Base-by-base conservation (phyloP, 1,140 invertebrate species). In the Trissolcus basalis region DNA sequence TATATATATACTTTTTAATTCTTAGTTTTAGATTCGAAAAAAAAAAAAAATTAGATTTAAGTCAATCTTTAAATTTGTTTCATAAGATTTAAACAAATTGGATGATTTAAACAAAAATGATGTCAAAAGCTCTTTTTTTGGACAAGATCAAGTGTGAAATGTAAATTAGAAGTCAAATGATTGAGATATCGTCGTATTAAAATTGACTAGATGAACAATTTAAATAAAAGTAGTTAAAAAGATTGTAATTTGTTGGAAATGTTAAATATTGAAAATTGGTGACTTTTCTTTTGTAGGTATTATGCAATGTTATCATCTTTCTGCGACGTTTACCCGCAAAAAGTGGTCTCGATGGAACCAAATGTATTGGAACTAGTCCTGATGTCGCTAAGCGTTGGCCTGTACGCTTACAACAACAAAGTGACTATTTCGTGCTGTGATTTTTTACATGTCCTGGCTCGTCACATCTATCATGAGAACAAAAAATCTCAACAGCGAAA, bases 261-360 rank as follows among this genome's bases (percentile, higher is more conserved):
- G n/a, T n/a, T n/a, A n/a, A n/a, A n/a, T n/a, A n/a, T n/a, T n/a
- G n/a, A n/a, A n/a, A n/a, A n/a, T n/a, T n/a, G n/a, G n/a, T n/a
- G n/a, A n/a, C 1, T 33, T 13, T 56, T 45, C n/a, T 54, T 47
- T 78, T 79, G 33, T n/a, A 88, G 86, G 19, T 91, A 90, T 82
- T 91, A 89, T 53, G 79, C 89, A 82, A 90, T 94, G 81, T 88
- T 94, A 36, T 89, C 91, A 27, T 91, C 92, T 76, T 88, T 94
- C 41, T 91, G 91, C 78, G 93, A 94, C 81, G 89, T 92, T 58
- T 90, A 92, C 86, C 91, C 93, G 7, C 91, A 92, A 53, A 93
- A 91, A 85, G 82, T 91, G 12, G 85, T 84, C 32, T 60, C 74
- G 43, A 85, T 94, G 48, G 89, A 90, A 8, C 81, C 89, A 8